Evolutionary conservation across 2,797 vertebrate species (phyloP), one percentile per base, ranked within the genome.

Genomic region (Sebastes reedi): DNA sequence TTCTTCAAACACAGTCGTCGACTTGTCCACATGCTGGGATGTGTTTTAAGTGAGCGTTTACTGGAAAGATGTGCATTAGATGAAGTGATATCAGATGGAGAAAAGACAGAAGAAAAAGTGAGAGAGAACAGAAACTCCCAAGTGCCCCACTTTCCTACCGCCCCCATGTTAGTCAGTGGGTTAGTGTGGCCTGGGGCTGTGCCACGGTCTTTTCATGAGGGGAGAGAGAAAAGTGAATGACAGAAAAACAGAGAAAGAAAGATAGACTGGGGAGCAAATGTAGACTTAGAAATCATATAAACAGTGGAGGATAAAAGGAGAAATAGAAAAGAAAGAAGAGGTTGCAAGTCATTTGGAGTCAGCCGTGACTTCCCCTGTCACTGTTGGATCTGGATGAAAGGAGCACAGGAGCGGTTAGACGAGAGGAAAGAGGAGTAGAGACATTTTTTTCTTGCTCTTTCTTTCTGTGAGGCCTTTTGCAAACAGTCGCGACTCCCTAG

Each of bases 371-470:
- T 75, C 70, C 88, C 64, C 77, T 75, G 76, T 76, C 55, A n/a
- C 32, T 73, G 46, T 39, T 93, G 91, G 90, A 91, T 67, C 13
- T 27, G 72, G 90, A 94, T 94, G 74, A 95, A 92, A 95, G 89
- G 68, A 66, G 64, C 32, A 14, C 52, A 66, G 65, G 78, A 79
- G 84, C 39, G 84, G 76, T 78, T 88, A 80, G 80, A 72, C 8
- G 72, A 88, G 69, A 70, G 14, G 34, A 32, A 79, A 70, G 58
- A 72, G 14, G 65, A 64, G 60, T 22, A 56, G 75, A 66, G 58
- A 70, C 58, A 29, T 58, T 62, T 76, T 70, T 70, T 67, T 50
- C 39, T 67, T 67, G 56, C 25, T 64, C 58, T 54, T 72, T 84
- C 65, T 71, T 70, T 77, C 75, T 27, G 78, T 6, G 24, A 77